phyloP scores from a whole-genome alignment of 2,113 vertebrate genomes.

The Riparia riparia region DNA sequence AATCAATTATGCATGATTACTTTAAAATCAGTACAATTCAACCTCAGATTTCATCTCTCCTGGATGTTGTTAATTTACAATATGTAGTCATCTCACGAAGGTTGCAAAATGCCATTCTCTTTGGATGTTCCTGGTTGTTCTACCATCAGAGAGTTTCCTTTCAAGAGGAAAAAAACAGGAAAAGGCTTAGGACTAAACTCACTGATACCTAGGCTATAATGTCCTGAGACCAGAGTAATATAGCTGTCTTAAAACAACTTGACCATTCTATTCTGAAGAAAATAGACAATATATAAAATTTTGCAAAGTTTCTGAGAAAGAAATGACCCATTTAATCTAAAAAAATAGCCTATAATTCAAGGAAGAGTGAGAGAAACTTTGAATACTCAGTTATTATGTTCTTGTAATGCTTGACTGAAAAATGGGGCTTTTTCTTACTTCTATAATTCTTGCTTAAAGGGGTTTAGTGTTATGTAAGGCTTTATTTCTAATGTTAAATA shows the following conservation, averaged over 20 bases:
- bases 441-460: background rate
- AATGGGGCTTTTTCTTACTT: background rate
- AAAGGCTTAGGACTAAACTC: background rate
- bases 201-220: background rate
- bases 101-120: background rate
- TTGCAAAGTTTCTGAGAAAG: background rate
- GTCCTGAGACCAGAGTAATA: background rate
- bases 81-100: background rate
- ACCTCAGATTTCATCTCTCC: background rate
- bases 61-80: background rate
- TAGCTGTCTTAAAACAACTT: background rate
- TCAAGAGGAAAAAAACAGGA: background rate
- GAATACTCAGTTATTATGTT: background rate
- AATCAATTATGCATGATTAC: background rate
- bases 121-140: background rate
- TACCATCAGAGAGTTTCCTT: background rate
- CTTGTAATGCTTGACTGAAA: background rate
- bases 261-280: background rate
- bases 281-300: background rate
- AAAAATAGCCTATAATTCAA: background rate
- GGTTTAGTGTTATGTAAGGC: background rate
- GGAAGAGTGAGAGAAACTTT: background rate
- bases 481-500: conserved; percentile 27
- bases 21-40: background rate
- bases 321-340: background rate